Percentiles rank a stretch among this genome's conserved stretches.
Evolutionary conservation across 2,113 vertebrate genomes (phyloP).

Genomic region (Mirounga angustirostris): DNA sequence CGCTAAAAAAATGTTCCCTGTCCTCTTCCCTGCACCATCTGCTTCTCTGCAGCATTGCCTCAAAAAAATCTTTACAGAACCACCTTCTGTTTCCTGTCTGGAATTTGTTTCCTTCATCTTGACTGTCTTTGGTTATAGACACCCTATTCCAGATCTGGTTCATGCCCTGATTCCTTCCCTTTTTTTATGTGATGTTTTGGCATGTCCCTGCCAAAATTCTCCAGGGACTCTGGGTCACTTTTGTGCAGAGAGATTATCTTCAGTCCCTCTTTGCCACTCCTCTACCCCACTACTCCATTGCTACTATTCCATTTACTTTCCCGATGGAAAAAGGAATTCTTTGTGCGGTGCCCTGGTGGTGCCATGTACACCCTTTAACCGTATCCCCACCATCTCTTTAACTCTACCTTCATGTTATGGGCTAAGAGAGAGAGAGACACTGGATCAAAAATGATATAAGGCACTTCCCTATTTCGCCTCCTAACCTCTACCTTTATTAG

Average conservation of each 20-base stretch:
- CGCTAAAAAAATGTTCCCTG: background rate
- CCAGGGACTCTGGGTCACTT: background rate
- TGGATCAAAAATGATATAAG: background rate
- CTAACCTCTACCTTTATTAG: background rate
- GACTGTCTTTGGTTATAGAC: background rate
- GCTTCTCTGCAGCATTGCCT: background rate
- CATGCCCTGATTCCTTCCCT: background rate
- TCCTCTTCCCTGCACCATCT: background rate
- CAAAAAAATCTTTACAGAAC: background rate
- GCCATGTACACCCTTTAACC: rapidly evolving
- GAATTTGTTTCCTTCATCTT: background rate
- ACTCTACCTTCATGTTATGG: background rate
- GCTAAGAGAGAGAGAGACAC: background rate
- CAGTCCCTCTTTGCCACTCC: background rate
- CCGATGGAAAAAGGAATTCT: background rate
- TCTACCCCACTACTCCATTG: background rate
- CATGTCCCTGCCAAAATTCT: background rate
- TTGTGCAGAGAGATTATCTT: background rate
- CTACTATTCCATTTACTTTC: background rate
- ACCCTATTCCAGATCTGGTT: background rate
- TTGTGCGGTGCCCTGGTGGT: background rate
- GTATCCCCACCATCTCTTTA: background rate
- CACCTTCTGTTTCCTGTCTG: background rate
- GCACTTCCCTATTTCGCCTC: background rate
- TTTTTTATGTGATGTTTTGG: background rate